phyloP scores from a whole-genome alignment of 2,888 invertebrate genomes.

The Dynastes tityus region DNA sequence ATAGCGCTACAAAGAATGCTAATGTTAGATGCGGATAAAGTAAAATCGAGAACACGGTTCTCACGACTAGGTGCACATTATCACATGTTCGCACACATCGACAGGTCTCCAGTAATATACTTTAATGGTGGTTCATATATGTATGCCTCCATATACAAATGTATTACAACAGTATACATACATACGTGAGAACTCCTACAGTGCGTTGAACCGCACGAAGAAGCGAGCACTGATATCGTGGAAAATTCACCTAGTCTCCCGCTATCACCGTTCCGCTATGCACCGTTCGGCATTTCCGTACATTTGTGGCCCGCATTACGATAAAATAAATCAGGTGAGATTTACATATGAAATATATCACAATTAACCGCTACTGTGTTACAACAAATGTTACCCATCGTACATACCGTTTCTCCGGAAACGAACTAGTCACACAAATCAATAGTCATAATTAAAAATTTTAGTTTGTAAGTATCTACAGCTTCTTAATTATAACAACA shows the following conservation, averaged over 20 bases:
- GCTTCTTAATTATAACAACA: too few species aligned
- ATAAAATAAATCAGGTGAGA: conserved; percentile 45
- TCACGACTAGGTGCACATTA: conserved; percentile 53
- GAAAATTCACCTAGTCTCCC: conserved; percentile 59
- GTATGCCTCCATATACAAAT: conserved; percentile 48
- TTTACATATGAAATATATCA: conserved; percentile 38
- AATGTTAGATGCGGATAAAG: conserved; percentile 23
- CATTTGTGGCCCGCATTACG: conserved; percentile 57
- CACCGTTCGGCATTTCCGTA: conserved; percentile 60
- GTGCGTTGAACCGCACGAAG: conserved; percentile 64
- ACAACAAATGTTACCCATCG: not conserved
- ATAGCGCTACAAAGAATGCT: not conserved
- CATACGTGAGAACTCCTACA: conserved; percentile 55
- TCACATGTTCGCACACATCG: conserved; percentile 44
- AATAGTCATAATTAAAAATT: too few species aligned
- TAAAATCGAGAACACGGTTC: conserved; percentile 51
- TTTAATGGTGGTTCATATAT: conserved; percentile 27
- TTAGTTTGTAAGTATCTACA: too few species aligned
- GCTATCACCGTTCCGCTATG: conserved; percentile 56
- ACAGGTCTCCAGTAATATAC: conserved; percentile 14
- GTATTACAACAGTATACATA: conserved; percentile 38
- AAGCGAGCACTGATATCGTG: conserved; percentile 63
- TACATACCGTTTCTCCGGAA: too few species aligned
- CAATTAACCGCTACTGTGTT: conserved; percentile 17
- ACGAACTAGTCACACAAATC: too few species aligned